Base-by-base conservation (phyloP, 2,113 vertebrate genomes). In the Etia nguti region DNA sequence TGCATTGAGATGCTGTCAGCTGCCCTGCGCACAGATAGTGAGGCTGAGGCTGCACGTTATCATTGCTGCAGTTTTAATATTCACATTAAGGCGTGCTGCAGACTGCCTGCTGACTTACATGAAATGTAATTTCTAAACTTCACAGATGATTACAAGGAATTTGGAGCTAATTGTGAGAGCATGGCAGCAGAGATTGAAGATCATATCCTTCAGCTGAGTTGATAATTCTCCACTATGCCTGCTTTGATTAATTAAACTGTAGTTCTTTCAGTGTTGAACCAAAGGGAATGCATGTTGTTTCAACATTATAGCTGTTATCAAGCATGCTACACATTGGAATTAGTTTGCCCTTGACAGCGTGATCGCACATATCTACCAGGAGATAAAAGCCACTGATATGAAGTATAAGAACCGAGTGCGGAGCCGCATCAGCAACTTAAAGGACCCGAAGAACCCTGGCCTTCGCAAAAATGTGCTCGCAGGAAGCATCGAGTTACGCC, bases 381-480 rank as follows among this genome's bases (percentile, higher is more conserved):
- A 99, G 93, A 96, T 97, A 89, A 98, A 96, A 92, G 97, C 97
- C 94, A 98, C 97, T 0, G 99, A 99, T 90, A 98, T 99, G 97
- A 99, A 99, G 81, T 99, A 99, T 50, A 99, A 99, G 91, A 99
- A 99, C 94, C 96, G 98, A 2, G 97, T 99, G 62, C 96, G 99
- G 46, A 99, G 99, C 92, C 97, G 99, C 56, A 99, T 99, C 93
- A 99, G 98, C 96, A 99, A 99, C 95, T 95, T 99, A 85, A 99
- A 99, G 93, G 99, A 99, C 92, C 98, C 98, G 79, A 98, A 99
- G 96, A 99, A 99, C 95, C 99, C 98, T 0, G 93, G 96, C 22
- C 96, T 99, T 86, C 92, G 99, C 56, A 97, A 94, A 90, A 99
- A 99, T 0, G 98, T 99, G 26, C 96, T 99, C 6, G 96, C 97